phyloP scores from a whole-genome alignment of 2,113 vertebrate genomes.

The Trinectes maculatus region DNA sequence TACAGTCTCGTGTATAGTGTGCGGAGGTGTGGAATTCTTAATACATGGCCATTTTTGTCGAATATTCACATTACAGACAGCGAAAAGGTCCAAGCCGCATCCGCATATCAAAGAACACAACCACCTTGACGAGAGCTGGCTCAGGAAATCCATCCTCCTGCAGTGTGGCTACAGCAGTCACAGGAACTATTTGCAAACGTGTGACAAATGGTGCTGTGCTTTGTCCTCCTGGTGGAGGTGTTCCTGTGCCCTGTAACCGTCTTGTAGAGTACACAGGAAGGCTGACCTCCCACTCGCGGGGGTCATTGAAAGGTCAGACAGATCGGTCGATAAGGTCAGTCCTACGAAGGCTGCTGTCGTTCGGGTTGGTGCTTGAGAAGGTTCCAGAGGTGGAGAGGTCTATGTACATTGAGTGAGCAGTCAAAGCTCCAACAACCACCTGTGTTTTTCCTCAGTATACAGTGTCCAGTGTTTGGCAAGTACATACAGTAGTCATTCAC shows the following conservation, averaged over 20 bases:
- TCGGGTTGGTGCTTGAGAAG: conserved; percentile 9
- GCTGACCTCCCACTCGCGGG: conserved; percentile 17
- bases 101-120: conserved; percentile 21
- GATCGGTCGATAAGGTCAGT: conserved; percentile 17
- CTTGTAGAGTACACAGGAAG: conserved; percentile 10
- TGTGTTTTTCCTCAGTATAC: conserved; percentile 28
- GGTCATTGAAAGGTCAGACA: conserved; percentile 37
- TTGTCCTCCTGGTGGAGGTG: conserved; percentile 25
- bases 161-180: conserved; percentile 21
- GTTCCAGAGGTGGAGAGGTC: conserved; percentile 34
- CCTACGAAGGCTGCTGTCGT: neutral
- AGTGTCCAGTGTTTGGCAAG: conserved; percentile 69
- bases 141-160: neutral
- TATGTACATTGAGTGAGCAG: conserved; percentile 60
- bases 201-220: conserved; percentile 14
- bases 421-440: conserved; percentile 20
- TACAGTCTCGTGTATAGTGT: neutral
- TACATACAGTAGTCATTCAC: conserved; percentile 63
- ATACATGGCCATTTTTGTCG: conserved; percentile 40
- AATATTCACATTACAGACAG: conserved; percentile 56
- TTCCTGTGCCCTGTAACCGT: conserved; percentile 19
- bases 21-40: conserved; percentile 28
- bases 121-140: conserved; percentile 16
- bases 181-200: neutral
- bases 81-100: conserved; percentile 20